phyloP scores from a whole-genome alignment of 1,140 invertebrate genomes.

The Trichonephila clavipes region DNA sequence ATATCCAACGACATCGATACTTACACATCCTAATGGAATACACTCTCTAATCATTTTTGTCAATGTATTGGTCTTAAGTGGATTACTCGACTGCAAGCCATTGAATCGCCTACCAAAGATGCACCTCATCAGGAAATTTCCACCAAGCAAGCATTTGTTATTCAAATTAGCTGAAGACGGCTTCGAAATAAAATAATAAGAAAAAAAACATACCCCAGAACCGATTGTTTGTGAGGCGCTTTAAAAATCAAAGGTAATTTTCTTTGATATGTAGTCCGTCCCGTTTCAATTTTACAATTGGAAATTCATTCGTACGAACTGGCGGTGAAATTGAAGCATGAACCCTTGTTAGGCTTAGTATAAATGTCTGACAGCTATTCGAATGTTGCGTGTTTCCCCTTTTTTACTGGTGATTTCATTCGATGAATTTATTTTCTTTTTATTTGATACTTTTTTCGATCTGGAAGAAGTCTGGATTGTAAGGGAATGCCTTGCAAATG shows the following conservation, averaged over 20 bases:
- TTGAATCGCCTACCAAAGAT: neutral
- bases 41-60: neutral
- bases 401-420: neutral
- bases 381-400: neutral
- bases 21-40: neutral
- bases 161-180: neutral
- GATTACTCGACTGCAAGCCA: neutral
- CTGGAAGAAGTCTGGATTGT: neutral
- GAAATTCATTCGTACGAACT: neutral
- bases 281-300: neutral
- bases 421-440: neutral
- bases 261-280: constrained; percentile 3
- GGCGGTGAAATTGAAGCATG: neutral
- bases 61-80: neutral
- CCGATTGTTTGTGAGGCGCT: neutral
- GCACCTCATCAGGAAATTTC: neutral
- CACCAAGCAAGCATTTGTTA: neutral
- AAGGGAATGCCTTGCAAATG: neutral
- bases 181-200: neutral
- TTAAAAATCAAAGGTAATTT: constrained; percentile 46
- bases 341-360: neutral
- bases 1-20: neutral
- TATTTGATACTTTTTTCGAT: neutral
- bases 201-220: neutral
- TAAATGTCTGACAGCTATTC: neutral